A percentile compares a stretch with the other conserved stretches of the same genome.
Evolutionary conservation across 2,888 invertebrate species (phyloP).

Genomic region (Andrena fulva): DNA sequence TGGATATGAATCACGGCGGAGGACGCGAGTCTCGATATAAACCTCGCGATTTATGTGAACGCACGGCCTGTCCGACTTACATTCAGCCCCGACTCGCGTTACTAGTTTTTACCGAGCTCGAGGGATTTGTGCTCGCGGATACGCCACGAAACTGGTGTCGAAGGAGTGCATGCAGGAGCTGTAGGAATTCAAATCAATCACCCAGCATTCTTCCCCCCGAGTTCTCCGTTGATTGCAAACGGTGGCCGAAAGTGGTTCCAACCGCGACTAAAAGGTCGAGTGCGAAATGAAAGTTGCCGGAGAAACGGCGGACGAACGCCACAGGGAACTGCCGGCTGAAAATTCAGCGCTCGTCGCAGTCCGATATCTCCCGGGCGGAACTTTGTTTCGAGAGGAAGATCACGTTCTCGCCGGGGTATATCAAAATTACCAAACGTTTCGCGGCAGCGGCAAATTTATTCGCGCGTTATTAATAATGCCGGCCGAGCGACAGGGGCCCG

Average conservation of each 20-base stretch:
- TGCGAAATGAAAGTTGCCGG: too few species aligned
- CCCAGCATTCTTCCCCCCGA: too few species aligned
- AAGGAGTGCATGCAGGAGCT: too few species aligned
- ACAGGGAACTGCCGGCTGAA: slow-evolving; percentile 6
- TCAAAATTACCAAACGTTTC: slow-evolving; percentile 27
- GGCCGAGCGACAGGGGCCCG: slow-evolving; percentile 17
- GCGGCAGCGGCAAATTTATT: slow-evolving; percentile 34
- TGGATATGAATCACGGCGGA: slow-evolving; percentile 53
- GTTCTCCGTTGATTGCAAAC: too few species aligned
- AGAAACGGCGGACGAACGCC: slow-evolving; percentile 1
- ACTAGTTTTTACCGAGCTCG: not conserved
- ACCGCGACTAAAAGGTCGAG: too few species aligned
- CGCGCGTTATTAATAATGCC: slow-evolving; percentile 57
- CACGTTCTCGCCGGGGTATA: slow-evolving; percentile 32
- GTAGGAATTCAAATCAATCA: too few species aligned
- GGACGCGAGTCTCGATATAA: slow-evolving; percentile 18
- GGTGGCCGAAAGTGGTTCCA: too few species aligned
- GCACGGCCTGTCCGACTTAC: not conserved
- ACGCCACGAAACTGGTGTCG: too few species aligned
- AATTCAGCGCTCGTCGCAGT: slow-evolving; percentile 27
- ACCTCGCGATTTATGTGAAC: slow-evolving; percentile 46
- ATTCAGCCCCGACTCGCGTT: not conserved
- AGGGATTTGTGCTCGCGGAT: not conserved
- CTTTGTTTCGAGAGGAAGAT: slow-evolving; percentile 33
- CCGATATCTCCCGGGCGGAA: slow-evolving; percentile 18